These are phyloP conservation scores for Apogon hyalosoma DNA, from an alignment of 2,797 vertebrate species.

Conservation along the genomic window DNA sequence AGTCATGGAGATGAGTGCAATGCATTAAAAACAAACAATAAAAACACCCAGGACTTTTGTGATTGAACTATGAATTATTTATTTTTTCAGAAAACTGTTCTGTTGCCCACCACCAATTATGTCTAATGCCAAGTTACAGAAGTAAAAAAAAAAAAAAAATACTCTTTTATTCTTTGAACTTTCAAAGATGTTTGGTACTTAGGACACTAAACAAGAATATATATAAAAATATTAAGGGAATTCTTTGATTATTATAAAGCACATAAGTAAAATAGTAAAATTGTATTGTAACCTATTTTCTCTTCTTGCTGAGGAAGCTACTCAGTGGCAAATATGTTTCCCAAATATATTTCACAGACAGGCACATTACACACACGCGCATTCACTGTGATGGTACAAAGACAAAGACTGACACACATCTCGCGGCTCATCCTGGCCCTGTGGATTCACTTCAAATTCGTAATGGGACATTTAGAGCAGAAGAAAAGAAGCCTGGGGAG, in stretches of 20 bases:
- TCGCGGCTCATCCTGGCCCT: slow-evolving; percentile 19
- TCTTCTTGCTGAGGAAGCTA: neutral
- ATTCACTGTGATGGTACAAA: slow-evolving; percentile 20
- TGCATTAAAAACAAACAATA: slow-evolving; percentile 7
- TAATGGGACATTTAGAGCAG: slow-evolving; percentile 59
- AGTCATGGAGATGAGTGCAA: no score
- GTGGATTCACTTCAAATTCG: slow-evolving; percentile 34
- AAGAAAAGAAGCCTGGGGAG: slow-evolving; percentile 43
- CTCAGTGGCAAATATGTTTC: slow-evolving; percentile 7
- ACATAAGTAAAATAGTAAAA: no score
- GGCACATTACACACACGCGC: neutral
- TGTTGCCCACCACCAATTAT: slow-evolving; percentile 8
- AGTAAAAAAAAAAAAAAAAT: no score
- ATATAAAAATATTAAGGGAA: no score
- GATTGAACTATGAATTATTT: slow-evolving; percentile 8
- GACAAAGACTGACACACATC: slow-evolving; percentile 53
- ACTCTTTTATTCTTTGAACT: neutral
- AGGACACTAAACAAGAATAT: no score
- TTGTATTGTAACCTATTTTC: slow-evolving; percentile 6
- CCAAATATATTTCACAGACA: slow-evolving; percentile 14
- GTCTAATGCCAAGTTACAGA: slow-evolving; percentile 9
- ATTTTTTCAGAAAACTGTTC: slow-evolving; percentile 19
- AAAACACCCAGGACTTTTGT: neutral
- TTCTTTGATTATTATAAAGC: no score
- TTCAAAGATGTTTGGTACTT: neutral